These are phyloP conservation scores for Drosophila busckii DNA, from an alignment of 1,140 invertebrate genomes.

Conservation along the genomic window DNA sequence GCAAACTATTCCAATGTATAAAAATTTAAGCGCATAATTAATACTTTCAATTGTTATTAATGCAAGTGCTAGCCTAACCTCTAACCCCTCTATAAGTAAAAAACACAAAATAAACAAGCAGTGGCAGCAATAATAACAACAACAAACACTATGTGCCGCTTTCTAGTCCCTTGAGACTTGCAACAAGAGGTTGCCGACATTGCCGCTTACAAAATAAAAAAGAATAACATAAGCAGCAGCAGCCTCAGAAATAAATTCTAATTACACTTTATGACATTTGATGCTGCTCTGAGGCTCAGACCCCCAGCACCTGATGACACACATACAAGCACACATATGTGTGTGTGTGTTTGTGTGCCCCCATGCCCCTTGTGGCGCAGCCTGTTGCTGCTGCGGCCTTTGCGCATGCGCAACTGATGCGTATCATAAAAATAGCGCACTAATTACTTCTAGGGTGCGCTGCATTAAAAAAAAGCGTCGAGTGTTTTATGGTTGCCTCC, in stretches of 20 bases:
- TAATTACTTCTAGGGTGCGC: constrained; percentile 64
- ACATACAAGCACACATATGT: not conserved
- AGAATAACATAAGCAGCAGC: not conserved
- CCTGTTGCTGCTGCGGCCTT: not conserved
- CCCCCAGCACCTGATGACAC: constrained; percentile 64
- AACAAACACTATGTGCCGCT: constrained; percentile 84
- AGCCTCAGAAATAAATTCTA: constrained; percentile 54
- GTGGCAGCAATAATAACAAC: constrained; percentile 44
- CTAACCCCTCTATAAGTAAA: no score
- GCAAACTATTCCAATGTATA: no score
- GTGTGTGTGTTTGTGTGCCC: not conserved
- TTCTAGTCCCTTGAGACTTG: constrained; percentile 12
- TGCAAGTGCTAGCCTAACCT: no score
- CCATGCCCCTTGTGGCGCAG: not conserved
- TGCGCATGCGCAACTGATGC: constrained; percentile 37
- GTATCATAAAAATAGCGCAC: constrained; percentile 62
- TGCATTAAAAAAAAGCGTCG: constrained; percentile 22
- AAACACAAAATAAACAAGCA: constrained; percentile 8
- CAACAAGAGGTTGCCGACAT: constrained; percentile 8
- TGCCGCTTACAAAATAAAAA: not conserved
- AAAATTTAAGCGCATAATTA: no score
- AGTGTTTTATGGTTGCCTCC: constrained; percentile 62
- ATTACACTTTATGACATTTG: constrained; percentile 59
- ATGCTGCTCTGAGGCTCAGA: constrained; percentile 23
- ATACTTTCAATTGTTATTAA: no score